Evolutionary conservation across 2,797 vertebrate genomes (phyloP), one percentile per base, ranked within the genome.

Genomic region (Silurus lanzhouensis): DNA sequence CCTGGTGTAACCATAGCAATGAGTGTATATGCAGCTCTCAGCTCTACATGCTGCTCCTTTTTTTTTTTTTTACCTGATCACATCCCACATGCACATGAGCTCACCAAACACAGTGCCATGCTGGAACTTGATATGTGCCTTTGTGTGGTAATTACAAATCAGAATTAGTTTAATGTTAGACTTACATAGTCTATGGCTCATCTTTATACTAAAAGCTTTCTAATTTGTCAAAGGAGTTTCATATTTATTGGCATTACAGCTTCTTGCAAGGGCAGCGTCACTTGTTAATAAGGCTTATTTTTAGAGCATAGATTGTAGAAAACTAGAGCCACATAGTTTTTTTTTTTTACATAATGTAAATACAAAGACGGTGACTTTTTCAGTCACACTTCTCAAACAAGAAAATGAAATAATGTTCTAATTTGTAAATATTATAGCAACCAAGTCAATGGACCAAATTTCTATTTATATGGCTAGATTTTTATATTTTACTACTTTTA

Each of bases 391-490:
- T 87, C 80, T 86, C 82, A 67, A 93, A 83, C 91, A 94, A 95
- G 91, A 90, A 92, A 89, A 91, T 93, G 92, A 91, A 94, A 92
- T 92, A 93, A 92, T 92, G 94, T 95, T 95, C 94, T 95, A 94
- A 95, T 94, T 95, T 97, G 96, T 99, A 99, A 95, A 98, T 96
- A 96, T 94, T 94, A 94, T 96, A 96, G 95, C 95, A 94, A 96
- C 93, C 92, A 92, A 88, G 88, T 95, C 88, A 91, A 96, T 95
- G 97, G 96, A 98, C 97, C 97, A 98, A 98, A 99, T 97, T 97
- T 98, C 95, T 99, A 99, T 99, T 99, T 99, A 99, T 99, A 97
- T 97, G 96, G 96, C 95, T 99, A 99, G 97, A 97, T 96, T 98
- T 98, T 97, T 97, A 97, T 97, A 98, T 97, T 97, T 96, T 94